Evolutionary conservation across 2,888 invertebrate genomes (phyloP).

Genomic region (Slavum lentiscoides): DNA sequence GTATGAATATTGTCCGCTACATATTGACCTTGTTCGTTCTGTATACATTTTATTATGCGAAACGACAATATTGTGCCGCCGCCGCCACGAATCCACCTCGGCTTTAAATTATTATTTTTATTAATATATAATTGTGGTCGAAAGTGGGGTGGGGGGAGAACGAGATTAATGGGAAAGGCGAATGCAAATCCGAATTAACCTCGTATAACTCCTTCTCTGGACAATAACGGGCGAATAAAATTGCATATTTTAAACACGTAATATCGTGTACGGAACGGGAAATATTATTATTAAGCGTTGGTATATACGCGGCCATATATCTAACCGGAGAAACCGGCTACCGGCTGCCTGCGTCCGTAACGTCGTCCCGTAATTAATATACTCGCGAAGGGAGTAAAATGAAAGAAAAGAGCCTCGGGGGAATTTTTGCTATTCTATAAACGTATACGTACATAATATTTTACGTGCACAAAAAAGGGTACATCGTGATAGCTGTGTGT

Average conservation of each 20-base stretch:
- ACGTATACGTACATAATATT: background rate
- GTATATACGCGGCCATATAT: no score
- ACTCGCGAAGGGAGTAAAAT: background rate
- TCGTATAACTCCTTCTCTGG: background rate
- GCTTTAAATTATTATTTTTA: background rate
- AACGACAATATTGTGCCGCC: no score
- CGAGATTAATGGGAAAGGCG: background rate
- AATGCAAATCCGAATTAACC: constrained; percentile 12
- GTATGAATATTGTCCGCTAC: no score
- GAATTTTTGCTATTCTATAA: background rate
- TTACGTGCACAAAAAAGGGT: background rate
- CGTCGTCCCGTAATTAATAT: constrained; percentile 25
- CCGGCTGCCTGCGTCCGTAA: no score
- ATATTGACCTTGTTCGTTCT: no score
- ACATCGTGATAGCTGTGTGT: constrained; percentile 14
- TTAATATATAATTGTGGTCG: background rate
- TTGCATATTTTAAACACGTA: constrained; percentile 43
- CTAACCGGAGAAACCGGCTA: no score
- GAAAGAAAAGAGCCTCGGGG: constrained; percentile 30
- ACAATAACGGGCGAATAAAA: background rate
- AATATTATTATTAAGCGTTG: background rate
- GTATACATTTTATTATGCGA: no score
- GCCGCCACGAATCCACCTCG: no score
- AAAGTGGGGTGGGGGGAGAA: background rate
- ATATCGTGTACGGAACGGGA: background rate